Conservation (phyloP, 1,140 invertebrate species). For the Meloidogyne floridensis region DNA sequence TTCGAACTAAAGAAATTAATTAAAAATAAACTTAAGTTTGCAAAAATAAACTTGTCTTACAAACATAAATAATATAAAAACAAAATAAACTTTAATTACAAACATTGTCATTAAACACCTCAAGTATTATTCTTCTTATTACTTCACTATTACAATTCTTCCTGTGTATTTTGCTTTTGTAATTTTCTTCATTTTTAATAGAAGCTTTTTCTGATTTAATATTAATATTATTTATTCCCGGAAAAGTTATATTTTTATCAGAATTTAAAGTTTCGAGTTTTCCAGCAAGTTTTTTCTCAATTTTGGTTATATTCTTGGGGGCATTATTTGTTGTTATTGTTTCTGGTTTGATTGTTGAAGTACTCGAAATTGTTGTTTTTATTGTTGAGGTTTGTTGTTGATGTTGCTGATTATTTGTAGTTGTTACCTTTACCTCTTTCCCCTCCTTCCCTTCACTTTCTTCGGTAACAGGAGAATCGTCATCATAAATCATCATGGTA, state of each 20-base stretch:
- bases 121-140: background rate
- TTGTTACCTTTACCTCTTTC: background rate
- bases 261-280: background rate
- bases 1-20: too few species aligned
- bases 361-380: background rate
- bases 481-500: background rate
- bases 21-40: background rate
- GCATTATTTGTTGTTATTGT: background rate
- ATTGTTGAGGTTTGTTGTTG: background rate
- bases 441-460: constrained; percentile 3
- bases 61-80: background rate
- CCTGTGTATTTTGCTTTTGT: background rate
- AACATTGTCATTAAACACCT: background rate
- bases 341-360: background rate
- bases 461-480: background rate
- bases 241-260: background rate
- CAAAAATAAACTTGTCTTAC: background rate
- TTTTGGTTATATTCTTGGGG: background rate
- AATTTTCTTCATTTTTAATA: background rate
- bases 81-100: too few species aligned
- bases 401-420: background rate
- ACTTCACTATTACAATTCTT: background rate
- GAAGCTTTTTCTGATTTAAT: background rate
- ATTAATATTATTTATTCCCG: background rate
- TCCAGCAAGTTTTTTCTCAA: background rate